Percentiles rank a stretch among this genome's conserved stretches.
phyloP scores from a whole-genome alignment of 2,113 vertebrate genomes.

The Calyptomena viridis region DNA sequence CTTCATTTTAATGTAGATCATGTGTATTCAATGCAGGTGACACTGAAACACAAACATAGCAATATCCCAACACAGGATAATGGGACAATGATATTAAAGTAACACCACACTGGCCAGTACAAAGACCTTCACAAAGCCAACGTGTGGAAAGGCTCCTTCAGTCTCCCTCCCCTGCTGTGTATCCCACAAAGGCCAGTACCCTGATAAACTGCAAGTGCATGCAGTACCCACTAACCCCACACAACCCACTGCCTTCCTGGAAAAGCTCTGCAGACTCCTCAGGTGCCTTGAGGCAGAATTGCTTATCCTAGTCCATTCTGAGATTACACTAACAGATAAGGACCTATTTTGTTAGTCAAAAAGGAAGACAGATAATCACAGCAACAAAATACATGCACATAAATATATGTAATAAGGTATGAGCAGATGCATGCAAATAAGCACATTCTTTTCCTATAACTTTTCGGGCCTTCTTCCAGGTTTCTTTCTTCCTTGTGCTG shows the following conservation, averaged over 20 bases:
- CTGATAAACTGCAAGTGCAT: rapidly evolving
- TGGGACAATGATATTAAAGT: rapidly evolving
- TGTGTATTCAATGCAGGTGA: background rate
- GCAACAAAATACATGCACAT: background rate
- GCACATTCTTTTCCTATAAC: background rate
- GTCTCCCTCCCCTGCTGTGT: rapidly evolving
- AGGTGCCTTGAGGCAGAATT: background rate
- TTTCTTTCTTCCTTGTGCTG: background rate
- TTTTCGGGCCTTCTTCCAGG: background rate
- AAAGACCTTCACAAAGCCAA: background rate
- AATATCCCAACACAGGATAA: background rate
- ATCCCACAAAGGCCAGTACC: background rate
- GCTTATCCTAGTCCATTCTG: background rate
- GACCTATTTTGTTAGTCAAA: background rate
- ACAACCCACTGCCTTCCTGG: too few relatives aligned
- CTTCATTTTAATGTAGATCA: background rate
- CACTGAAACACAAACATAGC: rapidly evolving
- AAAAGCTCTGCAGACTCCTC: rapidly evolving
- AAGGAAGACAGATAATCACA: background rate
- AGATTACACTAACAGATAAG: background rate
- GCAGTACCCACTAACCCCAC: background rate
- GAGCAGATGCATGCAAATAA: background rate
- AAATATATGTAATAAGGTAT: too few relatives aligned
- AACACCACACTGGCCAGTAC: rapidly evolving
- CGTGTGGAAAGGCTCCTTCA: rapidly evolving